A percentile compares a stretch with the other conserved stretches of the same genome.
These are phyloP conservation scores for Lerista edwardsae DNA, from an alignment of 2,797 vertebrate genomes.

Conservation along the genomic window DNA sequence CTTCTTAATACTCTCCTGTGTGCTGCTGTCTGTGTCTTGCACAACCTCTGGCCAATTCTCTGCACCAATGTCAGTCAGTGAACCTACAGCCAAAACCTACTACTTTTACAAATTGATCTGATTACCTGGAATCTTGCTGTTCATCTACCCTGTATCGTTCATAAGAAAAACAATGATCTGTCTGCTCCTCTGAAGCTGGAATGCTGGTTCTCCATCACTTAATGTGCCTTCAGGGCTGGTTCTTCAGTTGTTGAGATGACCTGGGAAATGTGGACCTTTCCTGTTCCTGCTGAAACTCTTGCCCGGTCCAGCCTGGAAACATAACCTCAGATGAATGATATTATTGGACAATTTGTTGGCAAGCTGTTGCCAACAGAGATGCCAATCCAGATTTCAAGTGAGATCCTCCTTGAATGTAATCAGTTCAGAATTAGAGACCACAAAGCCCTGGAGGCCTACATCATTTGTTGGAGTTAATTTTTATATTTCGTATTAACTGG, in stretches of 20 bases:
- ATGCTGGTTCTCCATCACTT: not conserved
- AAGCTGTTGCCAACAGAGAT: not conserved
- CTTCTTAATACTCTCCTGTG: not conserved
- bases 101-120: not conserved
- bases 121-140: not conserved
- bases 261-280: not conserved
- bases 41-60: not conserved
- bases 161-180: not conserved
- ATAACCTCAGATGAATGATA: no score
- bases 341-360: not conserved
- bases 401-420: no score
- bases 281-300: not conserved
- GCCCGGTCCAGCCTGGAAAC: not conserved
- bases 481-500: no score
- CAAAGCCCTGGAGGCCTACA: no score
- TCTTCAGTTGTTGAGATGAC: not conserved
- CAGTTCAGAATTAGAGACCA: no score
- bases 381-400: no score
- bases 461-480: no score
- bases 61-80: not conserved
- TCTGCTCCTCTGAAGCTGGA: not conserved
- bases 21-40: not conserved
- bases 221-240: not conserved
- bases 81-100: not conserved
- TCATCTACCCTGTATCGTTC: no score